phyloP scores from a whole-genome alignment of 1,140 invertebrate genomes.

The Drosophila malerkotliana region DNA sequence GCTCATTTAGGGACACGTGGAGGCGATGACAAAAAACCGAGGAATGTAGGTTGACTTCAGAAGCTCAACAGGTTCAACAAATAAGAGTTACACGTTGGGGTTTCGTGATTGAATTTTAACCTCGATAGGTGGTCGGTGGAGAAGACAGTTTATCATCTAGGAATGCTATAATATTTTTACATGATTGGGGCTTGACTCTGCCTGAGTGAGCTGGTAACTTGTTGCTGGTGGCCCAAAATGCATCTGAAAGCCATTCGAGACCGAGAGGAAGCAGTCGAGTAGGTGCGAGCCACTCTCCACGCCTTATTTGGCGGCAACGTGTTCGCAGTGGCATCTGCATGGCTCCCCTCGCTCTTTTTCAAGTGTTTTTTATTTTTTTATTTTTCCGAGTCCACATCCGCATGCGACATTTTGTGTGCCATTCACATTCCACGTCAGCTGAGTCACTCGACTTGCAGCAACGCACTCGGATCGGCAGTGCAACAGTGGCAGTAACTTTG shows the following conservation, averaged over 20 bases:
- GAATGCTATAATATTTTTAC: not conserved
- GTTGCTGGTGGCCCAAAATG: conserved; percentile 65
- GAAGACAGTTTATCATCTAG: not conserved
- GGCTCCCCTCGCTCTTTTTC: conserved; percentile 4
- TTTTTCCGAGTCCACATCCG: conserved; percentile 55
- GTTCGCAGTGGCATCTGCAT: conserved; percentile 3
- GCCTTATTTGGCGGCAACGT: conserved; percentile 11
- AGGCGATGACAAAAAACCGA: conserved; percentile 27
- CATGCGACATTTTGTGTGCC: conserved; percentile 76
- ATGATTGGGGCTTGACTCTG: not conserved
- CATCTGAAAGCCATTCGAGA: conserved; percentile 56
- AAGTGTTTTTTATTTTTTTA: conserved; percentile 24
- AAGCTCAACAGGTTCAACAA: conserved; percentile 11
- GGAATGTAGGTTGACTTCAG: conserved; percentile 35
- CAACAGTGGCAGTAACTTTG: conserved; percentile 41
- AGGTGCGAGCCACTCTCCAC: not conserved
- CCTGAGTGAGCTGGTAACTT: conserved; percentile 38
- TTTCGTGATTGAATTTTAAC: not conserved
- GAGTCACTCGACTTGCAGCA: conserved; percentile 53
- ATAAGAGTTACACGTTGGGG: not conserved
- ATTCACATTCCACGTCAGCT: conserved; percentile 74
- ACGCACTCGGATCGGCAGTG: conserved; percentile 20
- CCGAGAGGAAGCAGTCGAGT: not conserved
- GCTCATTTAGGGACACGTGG: conserved; percentile 52
- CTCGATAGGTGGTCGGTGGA: not conserved